Conservation (phyloP, 2,113 vertebrate genomes). For the Coreoperca whiteheadi region DNA sequence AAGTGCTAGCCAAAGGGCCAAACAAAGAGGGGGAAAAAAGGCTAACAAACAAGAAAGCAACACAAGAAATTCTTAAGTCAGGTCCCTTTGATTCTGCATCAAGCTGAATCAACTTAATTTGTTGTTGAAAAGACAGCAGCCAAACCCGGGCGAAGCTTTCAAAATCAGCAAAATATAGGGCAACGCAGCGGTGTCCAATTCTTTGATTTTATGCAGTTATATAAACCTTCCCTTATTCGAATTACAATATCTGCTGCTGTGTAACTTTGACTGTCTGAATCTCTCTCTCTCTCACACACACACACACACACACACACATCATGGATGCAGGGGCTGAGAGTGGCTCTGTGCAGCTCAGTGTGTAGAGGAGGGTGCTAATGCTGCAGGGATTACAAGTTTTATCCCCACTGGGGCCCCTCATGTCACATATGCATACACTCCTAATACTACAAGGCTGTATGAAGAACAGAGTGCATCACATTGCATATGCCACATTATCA, state of each 20-base stretch:
- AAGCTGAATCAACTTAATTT: not conserved
- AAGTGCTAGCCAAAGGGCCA: not conserved
- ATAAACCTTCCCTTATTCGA: not conserved
- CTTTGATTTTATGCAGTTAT: not conserved
- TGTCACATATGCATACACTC: constrained; percentile 8
- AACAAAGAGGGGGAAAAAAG: not conserved
- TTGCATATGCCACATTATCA: constrained; percentile 16
- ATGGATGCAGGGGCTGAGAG: not conserved
- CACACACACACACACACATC: not conserved
- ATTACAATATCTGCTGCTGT: not conserved
- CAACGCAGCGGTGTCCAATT: not conserved
- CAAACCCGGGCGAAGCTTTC: not conserved
- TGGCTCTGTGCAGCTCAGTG: not conserved
- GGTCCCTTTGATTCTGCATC: not conserved
- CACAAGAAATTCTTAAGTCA: not conserved
- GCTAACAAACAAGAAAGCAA: not conserved
- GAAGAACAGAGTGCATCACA: constrained; percentile 16
- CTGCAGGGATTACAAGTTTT: not conserved
- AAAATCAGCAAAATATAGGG: not conserved
- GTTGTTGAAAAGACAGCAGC: not conserved
- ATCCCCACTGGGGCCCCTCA: not conserved
- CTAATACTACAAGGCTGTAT: not conserved
- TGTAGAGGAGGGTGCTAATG: not conserved
- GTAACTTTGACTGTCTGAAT: not conserved
- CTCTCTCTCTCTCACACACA: not conserved